Percentiles rank a stretch among this genome's conserved stretches.
Conservation (phyloP, 2,797 vertebrate species). For the Halcyon leucocephala region DNA sequence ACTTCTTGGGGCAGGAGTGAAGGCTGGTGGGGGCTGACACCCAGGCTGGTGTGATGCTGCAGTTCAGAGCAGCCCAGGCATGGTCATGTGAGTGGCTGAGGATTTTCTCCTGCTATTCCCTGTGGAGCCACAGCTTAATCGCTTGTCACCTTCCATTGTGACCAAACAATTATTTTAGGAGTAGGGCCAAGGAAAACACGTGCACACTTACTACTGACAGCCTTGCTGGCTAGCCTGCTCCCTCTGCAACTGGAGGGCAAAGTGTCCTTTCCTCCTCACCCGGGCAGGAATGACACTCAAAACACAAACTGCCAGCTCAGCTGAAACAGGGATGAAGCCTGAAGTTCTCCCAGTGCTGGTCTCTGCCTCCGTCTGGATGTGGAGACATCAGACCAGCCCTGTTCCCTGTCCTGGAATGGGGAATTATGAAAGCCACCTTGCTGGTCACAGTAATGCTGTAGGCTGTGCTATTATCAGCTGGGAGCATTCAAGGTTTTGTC, state of each 20-base stretch:
- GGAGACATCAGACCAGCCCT: fast-evolving
- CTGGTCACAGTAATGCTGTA: neutral
- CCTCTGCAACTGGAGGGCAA: neutral
- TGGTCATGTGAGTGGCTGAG: fast-evolving
- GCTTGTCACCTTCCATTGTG: constrained; percentile 40
- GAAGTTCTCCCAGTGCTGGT: neutral
- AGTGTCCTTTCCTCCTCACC: neutral
- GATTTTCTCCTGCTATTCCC: neutral
- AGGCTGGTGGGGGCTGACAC: neutral
- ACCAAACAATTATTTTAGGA: constrained; percentile 44
- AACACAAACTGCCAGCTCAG: neutral
- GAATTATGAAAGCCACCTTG: neutral
- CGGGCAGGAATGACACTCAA: neutral
- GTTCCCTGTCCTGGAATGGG: fast-evolving
- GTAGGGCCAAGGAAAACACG: constrained; percentile 26
- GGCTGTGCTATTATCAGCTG: neutral
- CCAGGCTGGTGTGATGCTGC: neutral
- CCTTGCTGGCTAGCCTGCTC: neutral
- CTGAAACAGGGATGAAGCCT: neutral
- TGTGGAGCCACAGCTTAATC: neutral
- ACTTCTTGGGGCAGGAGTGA: neutral
- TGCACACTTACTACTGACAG: neutral
- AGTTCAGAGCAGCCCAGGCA: neutral
- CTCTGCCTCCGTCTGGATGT: neutral
- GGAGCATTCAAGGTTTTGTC: neutral